Conservation (phyloP, 1,140 invertebrate genomes). For the Temnothorax longispinosus region DNA sequence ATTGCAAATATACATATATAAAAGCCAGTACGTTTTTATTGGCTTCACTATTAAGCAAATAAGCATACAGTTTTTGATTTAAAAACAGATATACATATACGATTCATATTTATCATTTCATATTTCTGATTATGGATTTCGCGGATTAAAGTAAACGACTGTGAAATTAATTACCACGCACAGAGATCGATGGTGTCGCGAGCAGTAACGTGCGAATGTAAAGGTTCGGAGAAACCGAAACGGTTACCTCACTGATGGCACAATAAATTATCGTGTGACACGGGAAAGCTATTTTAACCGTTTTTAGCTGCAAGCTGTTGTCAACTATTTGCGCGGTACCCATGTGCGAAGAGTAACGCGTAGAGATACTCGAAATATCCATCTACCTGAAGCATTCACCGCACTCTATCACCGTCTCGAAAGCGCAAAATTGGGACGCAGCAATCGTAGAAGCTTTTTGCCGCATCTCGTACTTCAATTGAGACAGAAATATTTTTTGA, state of each 20-base stretch:
- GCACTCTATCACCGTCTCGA: constrained; percentile 15
- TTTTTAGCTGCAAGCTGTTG: constrained; percentile 40
- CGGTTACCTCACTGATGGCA: neutral
- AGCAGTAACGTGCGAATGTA: neutral
- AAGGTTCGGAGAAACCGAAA: neutral
- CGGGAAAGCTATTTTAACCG: constrained; percentile 43
- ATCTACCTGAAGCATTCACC: constrained; percentile 10
- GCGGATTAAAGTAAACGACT: neutral
- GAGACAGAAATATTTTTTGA: neutral
- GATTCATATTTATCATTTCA: neutral
- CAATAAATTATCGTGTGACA: constrained; percentile 41
- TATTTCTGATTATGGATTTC: neutral
- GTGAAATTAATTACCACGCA: neutral
- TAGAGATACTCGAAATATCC: constrained; percentile 13
- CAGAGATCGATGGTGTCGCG: neutral
- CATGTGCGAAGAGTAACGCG: constrained; percentile 17
- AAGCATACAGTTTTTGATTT: neutral
- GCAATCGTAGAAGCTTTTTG: constrained; percentile 14
- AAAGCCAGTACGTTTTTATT: constrained; percentile 27
- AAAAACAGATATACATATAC: neutral
- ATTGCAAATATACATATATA: neutral
- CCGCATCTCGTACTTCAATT: neutral
- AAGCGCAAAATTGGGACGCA: neutral
- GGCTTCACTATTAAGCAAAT: neutral
- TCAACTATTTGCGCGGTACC: constrained; percentile 33